phyloP scores from a whole-genome alignment of 1,140 invertebrate genomes.

The Listronotus bonariensis region DNA sequence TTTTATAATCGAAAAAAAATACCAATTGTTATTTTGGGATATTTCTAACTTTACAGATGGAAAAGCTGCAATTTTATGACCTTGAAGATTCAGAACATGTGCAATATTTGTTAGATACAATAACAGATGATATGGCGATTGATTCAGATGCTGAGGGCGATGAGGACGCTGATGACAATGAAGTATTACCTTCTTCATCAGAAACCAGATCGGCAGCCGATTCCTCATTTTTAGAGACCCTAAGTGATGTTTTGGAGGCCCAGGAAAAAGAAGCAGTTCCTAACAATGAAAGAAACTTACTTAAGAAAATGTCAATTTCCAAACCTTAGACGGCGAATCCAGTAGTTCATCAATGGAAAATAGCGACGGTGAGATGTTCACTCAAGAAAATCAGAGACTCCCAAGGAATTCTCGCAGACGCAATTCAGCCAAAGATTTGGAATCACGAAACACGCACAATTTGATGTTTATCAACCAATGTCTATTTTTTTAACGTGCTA shows the following conservation, averaged over 20 bases:
- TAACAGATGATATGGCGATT: background rate
- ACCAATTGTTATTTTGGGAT: too few species aligned
- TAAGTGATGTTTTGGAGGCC: background rate
- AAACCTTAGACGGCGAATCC: background rate
- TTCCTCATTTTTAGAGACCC: background rate
- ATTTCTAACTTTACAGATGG: background rate
- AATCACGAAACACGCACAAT: background rate
- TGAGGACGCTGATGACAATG: background rate
- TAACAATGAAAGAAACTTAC: background rate
- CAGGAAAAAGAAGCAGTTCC: background rate
- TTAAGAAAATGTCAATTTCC: background rate
- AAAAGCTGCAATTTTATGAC: background rate
- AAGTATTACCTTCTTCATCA: background rate
- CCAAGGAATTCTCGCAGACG: background rate
- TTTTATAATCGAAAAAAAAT: too few species aligned
- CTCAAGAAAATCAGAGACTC: background rate
- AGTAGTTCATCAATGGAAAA: background rate
- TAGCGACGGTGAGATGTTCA: background rate
- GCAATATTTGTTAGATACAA: background rate
- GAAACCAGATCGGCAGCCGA: background rate
- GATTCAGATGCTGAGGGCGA: background rate
- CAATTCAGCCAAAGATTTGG: background rate
- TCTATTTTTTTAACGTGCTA: background rate
- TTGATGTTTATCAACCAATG: too few species aligned
- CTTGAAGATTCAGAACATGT: background rate